Base-by-base conservation (phyloP, 2,888 invertebrate species). In the Cosmia pyralina region DNA sequence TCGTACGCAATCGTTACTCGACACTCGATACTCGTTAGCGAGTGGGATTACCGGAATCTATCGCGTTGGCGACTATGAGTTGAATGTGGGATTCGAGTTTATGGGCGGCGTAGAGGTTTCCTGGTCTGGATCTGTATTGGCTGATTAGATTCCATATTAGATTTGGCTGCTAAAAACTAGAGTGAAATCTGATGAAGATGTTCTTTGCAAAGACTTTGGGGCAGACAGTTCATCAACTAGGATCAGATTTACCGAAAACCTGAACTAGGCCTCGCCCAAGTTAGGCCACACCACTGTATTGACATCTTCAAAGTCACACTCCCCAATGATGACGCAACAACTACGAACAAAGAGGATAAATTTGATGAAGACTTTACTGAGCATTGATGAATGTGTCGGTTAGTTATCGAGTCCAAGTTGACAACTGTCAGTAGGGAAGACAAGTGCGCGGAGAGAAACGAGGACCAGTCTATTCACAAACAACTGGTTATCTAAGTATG, bases 41-140 rank as follows among this genome's bases (percentile, higher is more conserved):
- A 89, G 85, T 87, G 86, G 86, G 87, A 85, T 90, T 88, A 89
- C 89, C 87, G 88, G 88, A 89, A 89, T 91, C 82, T 80, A 71
- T 67, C 73, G 83, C 84, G 83, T 79, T 80, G 84, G 82, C 84
- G 87, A 83, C 68, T 81, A 77, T 77, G 58, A 80, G 81, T 34
- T 69, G 65, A 69, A 82, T 84, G 82, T 82, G 70, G 82, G 82
- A 81, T 84, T 81, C 77, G 68, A 77, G 64, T 62, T 81, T 75
- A 84, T 84, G 46, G 57, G 68, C 44, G 68, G 55, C 22, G 59
- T 74, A 62, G 48, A 83, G 53, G 68, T 83, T 81, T 81, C 81
- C 84, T 81, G 62, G 70, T 83, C 69, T 58, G 53, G 69, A 80
- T 67, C 59, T 41, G 13, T 66, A 63, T 28, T 66, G 79, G 34